Evolutionary conservation across 1,140 invertebrate genomes (phyloP), one percentile per base, ranked within the genome.

Genomic region (Contarinia nasturtii): DNA sequence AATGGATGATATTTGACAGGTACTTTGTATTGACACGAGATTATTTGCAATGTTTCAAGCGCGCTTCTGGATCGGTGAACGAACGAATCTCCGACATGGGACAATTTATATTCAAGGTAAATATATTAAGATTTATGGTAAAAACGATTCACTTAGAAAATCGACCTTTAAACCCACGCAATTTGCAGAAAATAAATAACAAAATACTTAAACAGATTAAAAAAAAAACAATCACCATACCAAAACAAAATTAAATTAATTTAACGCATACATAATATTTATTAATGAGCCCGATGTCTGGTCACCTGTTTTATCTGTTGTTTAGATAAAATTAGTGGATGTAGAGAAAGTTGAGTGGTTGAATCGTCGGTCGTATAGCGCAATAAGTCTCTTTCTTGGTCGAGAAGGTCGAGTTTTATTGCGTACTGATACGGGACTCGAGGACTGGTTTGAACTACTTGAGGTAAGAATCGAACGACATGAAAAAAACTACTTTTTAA

Each of bases 1-100:
- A 38, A n/a, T 38, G 15, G 12, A 38, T 38, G 5, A 5, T 38
- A 5, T 38, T 14, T 3, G 18, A 20, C 59, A 63, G 61, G 54
- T 79, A 76, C 56, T 79, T 79, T 63, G 73, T 79, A 43, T 63
- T 79, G 12, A 79, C 78, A 17, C 65, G 71, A 48, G 78, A 80
- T 54, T 80, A 80, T 56, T 64, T 80, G 45, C 74, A 78, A 52
- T 80, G 77, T 61, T 80, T 80, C 58, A 71, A 78, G 53, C 67
- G 75, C 54, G 72, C 74, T 27, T 72, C 74, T 5, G 70, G 70
- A 42, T 61, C 61, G 44, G 61, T 59, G 20, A 59, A 67, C 22
- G 71, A 76, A 53, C 65, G 73, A 46, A 73, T 76, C 48, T 78
- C 77, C 5, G 75, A 79, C 55, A 79, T 80, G 77, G 77, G 77